A percentile compares a stretch with the other conserved stretches of the same genome.
phyloP scores from a whole-genome alignment of 92 coral and sea anemone genomes.

The Anthopleura xanthogrammica region DNA sequence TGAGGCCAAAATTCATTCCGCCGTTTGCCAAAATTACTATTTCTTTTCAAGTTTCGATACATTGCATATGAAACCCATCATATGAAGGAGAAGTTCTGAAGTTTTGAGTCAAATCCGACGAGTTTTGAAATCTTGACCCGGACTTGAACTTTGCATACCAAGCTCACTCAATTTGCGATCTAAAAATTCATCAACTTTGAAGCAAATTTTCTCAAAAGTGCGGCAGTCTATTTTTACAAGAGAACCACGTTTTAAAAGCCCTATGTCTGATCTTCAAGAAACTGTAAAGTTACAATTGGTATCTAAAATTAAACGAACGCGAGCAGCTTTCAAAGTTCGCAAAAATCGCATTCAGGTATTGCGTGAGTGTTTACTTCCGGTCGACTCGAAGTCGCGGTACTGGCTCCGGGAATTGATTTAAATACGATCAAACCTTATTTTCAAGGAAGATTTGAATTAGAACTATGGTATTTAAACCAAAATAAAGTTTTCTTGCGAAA shows the following conservation, averaged over 20 bases:
- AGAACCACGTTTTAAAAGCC: not conserved
- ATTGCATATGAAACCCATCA: not conserved
- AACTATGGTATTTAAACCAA: not conserved
- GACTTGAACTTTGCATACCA: not conserved
- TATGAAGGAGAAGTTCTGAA: not conserved
- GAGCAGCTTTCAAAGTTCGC: not conserved
- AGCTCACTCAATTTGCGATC: not conserved
- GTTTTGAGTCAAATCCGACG: not conserved
- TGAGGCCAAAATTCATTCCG: not conserved
- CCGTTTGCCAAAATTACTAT: not conserved
- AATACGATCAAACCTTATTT: not conserved
- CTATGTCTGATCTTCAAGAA: not conserved
- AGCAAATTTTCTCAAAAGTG: not conserved
- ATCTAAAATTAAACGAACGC: conserved; percentile 4
- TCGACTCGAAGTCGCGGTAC: not conserved
- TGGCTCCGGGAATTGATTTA: not conserved
- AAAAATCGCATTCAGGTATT: not conserved
- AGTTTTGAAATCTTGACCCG: not conserved
- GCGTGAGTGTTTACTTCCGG: not conserved
- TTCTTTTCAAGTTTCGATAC: not conserved
- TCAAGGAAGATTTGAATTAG: not conserved
- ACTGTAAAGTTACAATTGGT: not conserved
- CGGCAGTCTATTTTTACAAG: not conserved
- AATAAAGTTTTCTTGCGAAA: not conserved
- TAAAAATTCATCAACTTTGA: not conserved